These are phyloP conservation scores for Bovichtus diacanthus DNA, from an alignment of 2,797 vertebrate genomes.

Conservation along the genomic window DNA sequence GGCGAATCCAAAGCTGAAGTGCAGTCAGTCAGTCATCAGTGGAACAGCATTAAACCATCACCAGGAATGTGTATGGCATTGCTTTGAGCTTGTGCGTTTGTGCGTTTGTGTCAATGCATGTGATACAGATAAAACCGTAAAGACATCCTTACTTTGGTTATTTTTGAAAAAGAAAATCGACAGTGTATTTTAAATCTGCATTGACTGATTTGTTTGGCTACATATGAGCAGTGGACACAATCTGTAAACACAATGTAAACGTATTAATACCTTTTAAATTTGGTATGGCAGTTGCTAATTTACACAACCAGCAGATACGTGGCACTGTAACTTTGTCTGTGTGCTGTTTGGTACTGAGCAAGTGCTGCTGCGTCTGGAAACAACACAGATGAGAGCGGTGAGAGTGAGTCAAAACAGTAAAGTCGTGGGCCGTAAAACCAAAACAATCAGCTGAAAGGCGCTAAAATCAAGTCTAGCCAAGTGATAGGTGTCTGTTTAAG, in stretches of 20 bases:
- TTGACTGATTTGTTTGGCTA: neutral
- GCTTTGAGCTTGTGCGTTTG: neutral
- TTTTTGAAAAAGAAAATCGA: neutral
- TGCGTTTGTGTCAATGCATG: neutral
- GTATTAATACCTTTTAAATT: neutral
- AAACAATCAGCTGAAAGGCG: too few species aligned
- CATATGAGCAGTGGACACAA: neutral
- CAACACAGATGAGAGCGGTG: too few species aligned
- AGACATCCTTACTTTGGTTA: neutral
- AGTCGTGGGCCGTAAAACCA: too few species aligned
- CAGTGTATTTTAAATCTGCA: neutral
- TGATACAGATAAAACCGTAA: neutral
- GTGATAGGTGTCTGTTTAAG: neutral
- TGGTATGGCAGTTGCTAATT: neutral
- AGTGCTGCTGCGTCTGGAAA: too few species aligned
- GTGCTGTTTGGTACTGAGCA: too few species aligned
- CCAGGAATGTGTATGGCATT: neutral
- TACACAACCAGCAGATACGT: neutral
- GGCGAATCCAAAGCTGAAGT: conserved; percentile 14
- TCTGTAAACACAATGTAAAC: neutral
- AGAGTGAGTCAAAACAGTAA: too few species aligned
- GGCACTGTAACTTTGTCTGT: too few species aligned
- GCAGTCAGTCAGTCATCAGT: neutral
- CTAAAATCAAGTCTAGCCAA: too few species aligned
- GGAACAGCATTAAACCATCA: neutral